A percentile compares a stretch with the other conserved stretches of the same genome.
These are phyloP conservation scores for Phymorhynchus buccinoides DNA, from an alignment of 1,140 invertebrate species.

Conservation along the genomic window DNA sequence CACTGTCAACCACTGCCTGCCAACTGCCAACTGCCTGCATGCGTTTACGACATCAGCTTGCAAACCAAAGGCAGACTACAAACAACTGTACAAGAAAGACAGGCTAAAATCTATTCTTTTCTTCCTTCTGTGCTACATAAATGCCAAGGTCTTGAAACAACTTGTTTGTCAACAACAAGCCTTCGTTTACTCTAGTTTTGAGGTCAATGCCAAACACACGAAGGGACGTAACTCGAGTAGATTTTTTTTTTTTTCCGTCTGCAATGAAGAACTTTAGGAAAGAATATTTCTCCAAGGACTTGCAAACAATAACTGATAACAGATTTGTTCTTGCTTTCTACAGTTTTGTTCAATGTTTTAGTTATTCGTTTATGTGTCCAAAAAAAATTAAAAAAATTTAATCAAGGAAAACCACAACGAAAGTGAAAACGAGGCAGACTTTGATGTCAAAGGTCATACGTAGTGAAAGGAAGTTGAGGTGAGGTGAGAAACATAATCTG, in stretches of 20 bases:
- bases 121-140: background rate
- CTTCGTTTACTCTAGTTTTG: background rate
- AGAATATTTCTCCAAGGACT: no score
- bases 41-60: background rate
- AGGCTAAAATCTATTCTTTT: background rate
- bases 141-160: background rate
- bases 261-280: no score
- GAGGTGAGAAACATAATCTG: background rate
- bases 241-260: no score
- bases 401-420: background rate
- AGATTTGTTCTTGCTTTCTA: background rate
- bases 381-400: background rate
- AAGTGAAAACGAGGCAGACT: background rate
- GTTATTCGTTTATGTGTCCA: background rate
- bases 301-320: background rate
- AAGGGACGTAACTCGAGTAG: no score
- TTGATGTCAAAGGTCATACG: background rate
- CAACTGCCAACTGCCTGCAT: background rate
- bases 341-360: background rate
- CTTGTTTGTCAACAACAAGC: slow-evolving; percentile 25
- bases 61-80: background rate
- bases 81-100: background rate
- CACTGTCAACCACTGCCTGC: background rate
- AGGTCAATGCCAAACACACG: slow-evolving; percentile 32
- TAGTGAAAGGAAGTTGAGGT: background rate